Percentiles rank a stretch among this genome's conserved stretches.
These are phyloP conservation scores for Aquatica leii DNA, from an alignment of 2,888 invertebrate species.

Conservation along the genomic window DNA sequence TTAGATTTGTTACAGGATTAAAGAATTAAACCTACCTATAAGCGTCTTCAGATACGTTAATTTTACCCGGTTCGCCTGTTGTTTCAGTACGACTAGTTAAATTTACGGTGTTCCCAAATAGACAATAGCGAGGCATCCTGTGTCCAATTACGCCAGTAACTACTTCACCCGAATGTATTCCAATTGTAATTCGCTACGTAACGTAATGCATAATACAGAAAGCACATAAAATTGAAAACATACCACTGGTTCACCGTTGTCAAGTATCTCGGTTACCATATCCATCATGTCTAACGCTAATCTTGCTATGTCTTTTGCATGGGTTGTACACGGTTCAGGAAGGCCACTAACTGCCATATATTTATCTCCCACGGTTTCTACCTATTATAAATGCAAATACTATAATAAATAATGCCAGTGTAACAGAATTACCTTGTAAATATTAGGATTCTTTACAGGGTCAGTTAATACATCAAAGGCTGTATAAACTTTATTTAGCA, in stretches of 20 bases:
- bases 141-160: slow-evolving; percentile 95
- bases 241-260: slow-evolving; percentile 89
- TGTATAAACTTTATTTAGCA: slow-evolving; percentile 93
- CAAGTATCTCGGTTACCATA: slow-evolving; percentile 83
- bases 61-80: slow-evolving; percentile 84
- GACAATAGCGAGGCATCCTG: slow-evolving; percentile 91
- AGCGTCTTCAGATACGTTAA: slow-evolving; percentile 92
- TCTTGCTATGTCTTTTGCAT: slow-evolving; percentile 89
- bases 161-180: slow-evolving; percentile 93
- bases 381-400: slow-evolving; percentile 64
- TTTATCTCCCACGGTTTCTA: slow-evolving; percentile 97
- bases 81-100: slow-evolving; percentile 93
- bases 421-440: slow-evolving; percentile 79
- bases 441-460: slow-evolving; percentile 90
- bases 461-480: slow-evolving; percentile 94
- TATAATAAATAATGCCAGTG: neutral
- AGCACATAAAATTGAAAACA: too few species aligned
- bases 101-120: slow-evolving; percentile 95
- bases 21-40: slow-evolving; percentile 73
- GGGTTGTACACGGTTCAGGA: slow-evolving; percentile 88
- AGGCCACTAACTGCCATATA: slow-evolving; percentile 98
- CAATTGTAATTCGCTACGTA: slow-evolving; percentile 93
- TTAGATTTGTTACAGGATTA: slow-evolving; percentile 78
- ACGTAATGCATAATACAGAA: too few species aligned
- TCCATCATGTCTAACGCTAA: slow-evolving; percentile 97